A percentile compares a stretch with the other conserved stretches of the same genome.
These are phyloP conservation scores for Leucania comma DNA, from an alignment of 2,888 invertebrate genomes.

Conservation along the genomic window DNA sequence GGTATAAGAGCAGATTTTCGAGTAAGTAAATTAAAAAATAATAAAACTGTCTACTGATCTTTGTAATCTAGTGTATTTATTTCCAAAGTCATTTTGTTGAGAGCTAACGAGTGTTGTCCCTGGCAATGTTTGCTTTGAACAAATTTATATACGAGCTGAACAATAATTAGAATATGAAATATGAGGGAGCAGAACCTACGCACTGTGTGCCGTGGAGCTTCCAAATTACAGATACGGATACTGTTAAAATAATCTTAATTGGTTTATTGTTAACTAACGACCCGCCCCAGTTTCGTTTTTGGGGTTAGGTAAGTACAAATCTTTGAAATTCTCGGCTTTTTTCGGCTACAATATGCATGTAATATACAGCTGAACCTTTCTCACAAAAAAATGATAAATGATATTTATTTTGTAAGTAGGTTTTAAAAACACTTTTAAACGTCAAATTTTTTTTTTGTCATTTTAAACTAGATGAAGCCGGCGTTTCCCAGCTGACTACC, in stretches of 20 bases:
- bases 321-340: too few species aligned
- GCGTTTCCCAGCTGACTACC: too few species aligned
- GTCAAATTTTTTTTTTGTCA: too few species aligned
- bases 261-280: slow-evolving; percentile 10
- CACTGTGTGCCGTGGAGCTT: slow-evolving; percentile 15
- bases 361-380: too few species aligned
- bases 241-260: slow-evolving; percentile 55
- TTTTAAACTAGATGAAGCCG: too few species aligned
- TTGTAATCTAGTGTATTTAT: slow-evolving; percentile 40
- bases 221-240: slow-evolving; percentile 40
- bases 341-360: too few species aligned
- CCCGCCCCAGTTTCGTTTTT: too few species aligned
- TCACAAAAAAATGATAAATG: too few species aligned
- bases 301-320: too few species aligned
- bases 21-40: not conserved
- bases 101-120: slow-evolving; percentile 46
- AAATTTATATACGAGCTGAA: slow-evolving; percentile 54
- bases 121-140: slow-evolving; percentile 41
- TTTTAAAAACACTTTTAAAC: too few species aligned
- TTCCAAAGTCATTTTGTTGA: slow-evolving; percentile 39
- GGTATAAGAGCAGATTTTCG: too few species aligned
- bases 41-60: slow-evolving; percentile 23
- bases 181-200: slow-evolving; percentile 38
- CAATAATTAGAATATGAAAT: slow-evolving; percentile 57
- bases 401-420: too few species aligned